Evolutionary conservation across 2,888 invertebrate genomes (phyloP).

Genomic region (Morinoia aosen): DNA sequence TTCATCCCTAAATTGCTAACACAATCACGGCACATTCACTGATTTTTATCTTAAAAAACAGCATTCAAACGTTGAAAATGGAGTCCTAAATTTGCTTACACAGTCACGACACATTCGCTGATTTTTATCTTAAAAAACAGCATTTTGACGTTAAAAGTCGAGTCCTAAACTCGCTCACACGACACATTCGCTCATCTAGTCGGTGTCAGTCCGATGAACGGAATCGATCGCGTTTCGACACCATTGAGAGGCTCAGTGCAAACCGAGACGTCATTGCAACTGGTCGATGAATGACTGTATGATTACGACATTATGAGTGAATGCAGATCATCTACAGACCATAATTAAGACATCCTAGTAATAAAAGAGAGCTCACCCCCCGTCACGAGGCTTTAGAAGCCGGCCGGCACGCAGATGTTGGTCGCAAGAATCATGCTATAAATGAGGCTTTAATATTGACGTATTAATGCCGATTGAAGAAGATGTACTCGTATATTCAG

Average conservation of each 20-base stretch:
- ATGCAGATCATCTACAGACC: conserved; percentile 1
- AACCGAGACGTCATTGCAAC: conserved; percentile 30
- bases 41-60: too few relatives aligned
- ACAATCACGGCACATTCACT: not conserved
- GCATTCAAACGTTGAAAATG: too few relatives aligned
- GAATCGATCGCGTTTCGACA: conserved; percentile 27
- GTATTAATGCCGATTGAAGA: not conserved
- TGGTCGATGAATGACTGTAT: conserved; percentile 33
- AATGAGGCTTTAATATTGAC: not conserved
- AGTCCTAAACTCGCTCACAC: too few relatives aligned
- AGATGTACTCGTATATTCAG: not conserved
- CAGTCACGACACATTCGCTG: not conserved
- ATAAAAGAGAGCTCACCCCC: not conserved
- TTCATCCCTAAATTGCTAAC: too few relatives aligned
- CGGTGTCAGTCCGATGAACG: not conserved
- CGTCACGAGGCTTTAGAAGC: not conserved
- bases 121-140: too few relatives aligned
- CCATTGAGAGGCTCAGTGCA: not conserved
- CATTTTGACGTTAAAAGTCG: too few relatives aligned
- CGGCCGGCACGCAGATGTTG: not conserved
- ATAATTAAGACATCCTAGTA: not conserved
- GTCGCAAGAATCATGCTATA: not conserved
- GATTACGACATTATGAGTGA: not conserved
- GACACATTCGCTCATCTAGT: not conserved
- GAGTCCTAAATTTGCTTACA: too few relatives aligned